Evolutionary conservation across 2,888 invertebrate species (phyloP), one percentile per base, ranked within the genome.

Genomic region (Atrina japonica): DNA sequence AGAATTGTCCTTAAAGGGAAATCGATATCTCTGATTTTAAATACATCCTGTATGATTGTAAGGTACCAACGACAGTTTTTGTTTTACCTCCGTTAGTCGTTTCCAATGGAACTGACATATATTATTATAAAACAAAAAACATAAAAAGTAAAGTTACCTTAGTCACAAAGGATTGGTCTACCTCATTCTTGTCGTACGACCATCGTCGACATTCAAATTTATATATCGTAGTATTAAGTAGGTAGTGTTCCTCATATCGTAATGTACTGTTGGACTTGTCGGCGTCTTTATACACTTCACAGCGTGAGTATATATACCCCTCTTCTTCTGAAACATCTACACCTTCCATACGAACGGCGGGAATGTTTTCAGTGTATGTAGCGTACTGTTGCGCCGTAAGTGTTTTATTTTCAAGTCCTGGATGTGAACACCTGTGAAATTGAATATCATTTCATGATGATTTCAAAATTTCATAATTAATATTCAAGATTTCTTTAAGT

Each of bases 91-190:
- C n/a, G n/a, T n/a, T n/a, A n/a, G n/a, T n/a, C n/a, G n/a, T n/a
- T n/a, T n/a, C n/a, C n/a, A n/a, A n/a, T n/a, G n/a, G n/a, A n/a
- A n/a, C n/a, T n/a, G n/a, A n/a, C n/a, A n/a, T n/a, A n/a, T n/a
- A n/a, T n/a, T n/a, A n/a, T n/a, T n/a, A n/a, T n/a, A n/a, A n/a
- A n/a, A n/a, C n/a, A n/a, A n/a, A n/a, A n/a, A n/a, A n/a, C n/a
- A n/a, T n/a, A n/a, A n/a, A n/a, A n/a, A n/a, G n/a, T n/a, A n/a
- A n/a, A n/a, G n/a, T 0, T 59, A 70, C 70, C 65, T 70, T 49
- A 25, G 64, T 70, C 1, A 52, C 65, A 52, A 70, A 65, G 6
- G 70, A 65, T 7, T 27, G 25, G 18, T 59, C 70, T 29, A 65
- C 65, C 7, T 65, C 65, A 3, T n/a, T 27, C 23, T 47, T 59